Percentiles rank a stretch among this genome's conserved stretches.
phyloP scores from a whole-genome alignment of 1,140 invertebrate species.

The Chlorops oryzae region DNA sequence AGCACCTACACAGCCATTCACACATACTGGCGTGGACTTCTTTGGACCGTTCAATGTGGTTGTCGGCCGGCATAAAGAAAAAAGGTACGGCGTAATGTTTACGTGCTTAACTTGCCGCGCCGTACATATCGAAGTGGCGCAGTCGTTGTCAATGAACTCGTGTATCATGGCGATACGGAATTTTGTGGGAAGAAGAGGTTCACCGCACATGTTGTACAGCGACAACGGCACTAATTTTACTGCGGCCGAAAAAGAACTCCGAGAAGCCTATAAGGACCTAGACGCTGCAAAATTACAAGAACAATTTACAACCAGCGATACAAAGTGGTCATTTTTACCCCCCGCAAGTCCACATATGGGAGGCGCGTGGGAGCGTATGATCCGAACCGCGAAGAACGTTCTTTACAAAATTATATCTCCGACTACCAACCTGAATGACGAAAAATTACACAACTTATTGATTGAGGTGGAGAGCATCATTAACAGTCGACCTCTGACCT shows the following conservation, averaged over 20 bases:
- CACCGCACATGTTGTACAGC: no score
- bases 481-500: constrained; percentile 33
- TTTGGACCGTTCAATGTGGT: constrained; percentile 17
- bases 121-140: constrained; percentile 21
- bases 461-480: constrained; percentile 26
- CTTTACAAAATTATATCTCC: constrained; percentile 15
- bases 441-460: no score
- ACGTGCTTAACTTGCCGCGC: constrained; percentile 21
- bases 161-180: constrained; percentile 17
- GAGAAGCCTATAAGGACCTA: constrained; percentile 1
- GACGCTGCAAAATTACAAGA: constrained; percentile 6
- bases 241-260: constrained; percentile 26
- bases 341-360: constrained; percentile 32
- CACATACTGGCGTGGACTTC: constrained; percentile 8
- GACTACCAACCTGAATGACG: no score
- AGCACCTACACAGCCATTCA: constrained; percentile 8
- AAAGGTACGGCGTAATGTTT: constrained; percentile 23
- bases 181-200: constrained; percentile 18
- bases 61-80: constrained; percentile 16
- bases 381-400: constrained; percentile 13
- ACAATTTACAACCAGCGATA: neutral
- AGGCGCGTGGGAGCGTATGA: constrained; percentile 22
- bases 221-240: constrained; percentile 46
- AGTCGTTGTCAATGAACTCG: constrained; percentile 12
- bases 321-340: constrained; percentile 31